These are phyloP conservation scores for Heliconius charithonia DNA, from an alignment of 2,888 invertebrate genomes.

Conservation along the genomic window DNA sequence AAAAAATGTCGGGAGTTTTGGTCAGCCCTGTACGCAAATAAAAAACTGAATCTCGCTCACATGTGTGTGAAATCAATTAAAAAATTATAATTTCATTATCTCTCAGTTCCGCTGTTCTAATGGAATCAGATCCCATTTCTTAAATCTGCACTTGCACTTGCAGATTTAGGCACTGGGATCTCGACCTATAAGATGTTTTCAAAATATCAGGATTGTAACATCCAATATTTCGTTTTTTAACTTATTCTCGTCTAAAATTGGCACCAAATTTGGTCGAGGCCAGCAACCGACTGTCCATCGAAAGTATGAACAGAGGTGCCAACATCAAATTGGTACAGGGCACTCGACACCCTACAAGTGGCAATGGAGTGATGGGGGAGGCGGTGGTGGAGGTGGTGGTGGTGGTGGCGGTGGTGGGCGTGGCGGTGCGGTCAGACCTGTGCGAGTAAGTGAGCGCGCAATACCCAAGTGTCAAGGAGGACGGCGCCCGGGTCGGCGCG, in stretches of 20 bases:
- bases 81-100: too few species aligned
- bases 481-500: slow-evolving; percentile 78
- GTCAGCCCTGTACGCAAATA: not conserved
- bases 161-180: too few species aligned
- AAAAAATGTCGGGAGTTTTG: too few species aligned
- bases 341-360: not conserved
- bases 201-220: too few species aligned
- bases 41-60: not conserved
- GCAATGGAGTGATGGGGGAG: slow-evolving; percentile 8
- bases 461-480: slow-evolving; percentile 84
- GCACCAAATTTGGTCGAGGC: not conserved
- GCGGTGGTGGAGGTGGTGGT: slow-evolving; percentile 35
- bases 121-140: too few species aligned
- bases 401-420: slow-evolving; percentile 36
- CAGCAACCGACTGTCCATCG: not conserved
- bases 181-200: too few species aligned
- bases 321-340: not conserved
- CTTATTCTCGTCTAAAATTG: not conserved
- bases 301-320: not conserved
- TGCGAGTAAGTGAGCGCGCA: slow-evolving; percentile 84
- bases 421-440: slow-evolving; percentile 77
- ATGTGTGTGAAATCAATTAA: not conserved
- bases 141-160: too few species aligned
- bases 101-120: too few species aligned
- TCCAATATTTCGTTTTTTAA: too few species aligned